A percentile compares a stretch with the other conserved stretches of the same genome.
phyloP scores from a whole-genome alignment of 2,888 invertebrate species.

The Agrilus biguttatus region DNA sequence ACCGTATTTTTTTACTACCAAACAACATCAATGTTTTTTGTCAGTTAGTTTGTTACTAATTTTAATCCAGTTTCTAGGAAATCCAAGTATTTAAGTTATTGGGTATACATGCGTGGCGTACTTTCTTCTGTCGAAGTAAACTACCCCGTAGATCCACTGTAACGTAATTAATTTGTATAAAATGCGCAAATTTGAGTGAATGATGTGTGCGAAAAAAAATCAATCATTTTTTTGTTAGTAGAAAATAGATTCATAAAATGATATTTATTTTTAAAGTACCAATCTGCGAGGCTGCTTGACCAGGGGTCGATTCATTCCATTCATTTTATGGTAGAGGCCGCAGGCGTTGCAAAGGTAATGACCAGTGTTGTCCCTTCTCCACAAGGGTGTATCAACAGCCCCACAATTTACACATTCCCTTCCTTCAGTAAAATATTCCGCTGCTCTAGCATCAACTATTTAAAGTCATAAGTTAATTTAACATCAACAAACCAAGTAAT shows the following conservation, averaged over 20 bases:
- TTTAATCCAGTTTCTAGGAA: too few species aligned
- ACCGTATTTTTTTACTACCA: too few species aligned
- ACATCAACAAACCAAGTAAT: background rate
- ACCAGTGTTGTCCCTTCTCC: slow-evolving; percentile 97
- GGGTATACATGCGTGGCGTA: too few species aligned
- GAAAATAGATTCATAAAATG: slow-evolving; percentile 1
- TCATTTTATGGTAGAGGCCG: slow-evolving; percentile 96
- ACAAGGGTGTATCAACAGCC: slow-evolving; percentile 88
- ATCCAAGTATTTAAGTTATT: too few species aligned
- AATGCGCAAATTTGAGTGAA: too few species aligned
- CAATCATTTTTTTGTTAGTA: background rate
- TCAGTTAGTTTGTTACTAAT: too few species aligned
- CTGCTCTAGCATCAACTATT: slow-evolving; percentile 26
- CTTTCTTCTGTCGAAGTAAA: too few species aligned
- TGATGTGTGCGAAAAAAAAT: too few species aligned
- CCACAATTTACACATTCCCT: slow-evolving; percentile 98
- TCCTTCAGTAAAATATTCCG: slow-evolving; percentile 54
- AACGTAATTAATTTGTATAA: too few species aligned
- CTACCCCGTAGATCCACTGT: too few species aligned
- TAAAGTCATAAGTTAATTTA: slow-evolving; percentile 1
- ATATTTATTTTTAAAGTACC: slow-evolving; percentile 38
- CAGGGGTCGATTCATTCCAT: slow-evolving; percentile 84
- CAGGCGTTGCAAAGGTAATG: slow-evolving; percentile 99
- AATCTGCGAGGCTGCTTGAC: slow-evolving; percentile 83
- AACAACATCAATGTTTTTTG: too few species aligned